Evolutionary conservation across 2,888 invertebrate genomes (phyloP), one percentile per base, ranked within the genome.

Genomic region (Ryuthela nishihirai): DNA sequence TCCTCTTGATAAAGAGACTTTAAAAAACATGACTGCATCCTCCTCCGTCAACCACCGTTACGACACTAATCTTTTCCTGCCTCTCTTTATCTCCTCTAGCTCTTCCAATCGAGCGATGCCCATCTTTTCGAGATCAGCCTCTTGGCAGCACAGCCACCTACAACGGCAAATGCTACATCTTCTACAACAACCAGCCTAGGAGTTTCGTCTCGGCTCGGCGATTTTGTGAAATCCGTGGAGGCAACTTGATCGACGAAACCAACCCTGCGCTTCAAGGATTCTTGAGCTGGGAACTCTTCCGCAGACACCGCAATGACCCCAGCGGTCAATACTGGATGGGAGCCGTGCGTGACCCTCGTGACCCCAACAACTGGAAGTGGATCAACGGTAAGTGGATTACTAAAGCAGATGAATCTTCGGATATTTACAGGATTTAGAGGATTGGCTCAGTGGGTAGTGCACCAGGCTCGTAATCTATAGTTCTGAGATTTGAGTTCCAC

Each of bases 311-410:
- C 71, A 90, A 87, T 71, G 92, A 93, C 76, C 85, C 87, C 20
- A 88, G 85, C 71, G 92, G 90, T 55, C 91, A 92, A 68, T 93
- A 93, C 74, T 93, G 93, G 93, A 87, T 93, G 85, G 93, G 92
- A 0, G 90, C 90, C 0, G 82, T 89, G 6, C 79, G 91, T n/a
- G 91, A 92, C 72, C 82, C 83, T 3, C 81, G 83, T 65, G 85
- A 88, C 71, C 77, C 82, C 5, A 81, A 80, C 56, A 84, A 85
- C 69, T 93, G 93, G 93, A 86, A 88, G 71, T 93, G 92, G 92
- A 81, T 90, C 41, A 87, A 83, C 69, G 91, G 69, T 58, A 64
- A 53, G 52, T 20, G 4, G 12, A 15, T 10, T 39, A 18, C 26
- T 26, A 20, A n/a, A 18, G 32, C 20, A 25, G 15, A 41, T 25